Evolutionary conservation across 1,140 invertebrate species (phyloP).

Genomic region (Bombus huntii): DNA sequence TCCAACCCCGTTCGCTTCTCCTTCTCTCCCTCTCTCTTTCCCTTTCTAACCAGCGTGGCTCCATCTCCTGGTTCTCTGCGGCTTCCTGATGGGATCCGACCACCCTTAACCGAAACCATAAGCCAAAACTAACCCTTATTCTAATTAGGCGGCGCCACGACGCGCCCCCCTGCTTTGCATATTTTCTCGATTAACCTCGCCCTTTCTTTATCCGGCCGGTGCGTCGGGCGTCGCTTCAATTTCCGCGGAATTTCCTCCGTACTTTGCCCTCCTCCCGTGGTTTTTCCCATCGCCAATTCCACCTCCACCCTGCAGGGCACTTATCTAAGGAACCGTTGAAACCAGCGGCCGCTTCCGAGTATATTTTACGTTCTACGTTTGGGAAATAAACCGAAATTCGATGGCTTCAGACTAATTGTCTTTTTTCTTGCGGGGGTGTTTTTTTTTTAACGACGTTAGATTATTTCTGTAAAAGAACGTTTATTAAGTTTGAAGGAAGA

Average conservation of each 20-base stretch:
- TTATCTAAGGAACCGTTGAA: slow-evolving; percentile 8
- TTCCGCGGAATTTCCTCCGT: slow-evolving; percentile 47
- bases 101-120: slow-evolving; percentile 78
- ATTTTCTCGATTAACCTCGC: slow-evolving; percentile 77
- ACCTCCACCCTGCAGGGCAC: not conserved
- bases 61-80: slow-evolving; percentile 58
- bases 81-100: slow-evolving; percentile 67
- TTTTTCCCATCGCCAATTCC: not conserved
- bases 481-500: not conserved
- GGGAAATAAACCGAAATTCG: not conserved
- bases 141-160: slow-evolving; percentile 78
- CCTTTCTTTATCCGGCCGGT: slow-evolving; percentile 67
- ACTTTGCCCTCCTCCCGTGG: not conserved
- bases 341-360: too few relatives aligned
- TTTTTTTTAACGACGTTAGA: not conserved
- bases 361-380: not conserved
- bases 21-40: slow-evolving; percentile 36
- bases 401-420: not conserved
- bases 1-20: slow-evolving; percentile 72
- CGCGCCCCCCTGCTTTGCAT: slow-evolving; percentile 76
- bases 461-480: not conserved
- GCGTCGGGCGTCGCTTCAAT: slow-evolving; percentile 54
- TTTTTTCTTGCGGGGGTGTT: not conserved
- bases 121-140: slow-evolving; percentile 82
- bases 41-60: slow-evolving; percentile 38